These are phyloP conservation scores for Drosophila melanica DNA, from an alignment of 1,140 invertebrate species.

Conservation along the genomic window DNA sequence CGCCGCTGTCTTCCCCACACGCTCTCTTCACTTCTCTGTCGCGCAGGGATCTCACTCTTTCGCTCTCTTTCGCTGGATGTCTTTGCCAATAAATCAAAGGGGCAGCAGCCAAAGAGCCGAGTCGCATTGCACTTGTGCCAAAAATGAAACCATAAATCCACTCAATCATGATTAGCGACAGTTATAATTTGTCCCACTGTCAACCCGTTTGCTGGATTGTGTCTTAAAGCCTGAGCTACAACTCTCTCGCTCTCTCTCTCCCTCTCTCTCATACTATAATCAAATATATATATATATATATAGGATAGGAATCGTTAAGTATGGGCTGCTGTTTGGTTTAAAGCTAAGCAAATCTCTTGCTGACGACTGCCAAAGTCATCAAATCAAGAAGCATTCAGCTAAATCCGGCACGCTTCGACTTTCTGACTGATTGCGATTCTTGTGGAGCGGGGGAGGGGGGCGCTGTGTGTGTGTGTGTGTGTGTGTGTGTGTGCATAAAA, in stretches of 20 bases:
- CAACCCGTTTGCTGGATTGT: slow-evolving; percentile 25
- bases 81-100: slow-evolving; percentile 41
- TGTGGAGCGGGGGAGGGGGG: neutral
- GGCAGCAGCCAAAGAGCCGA: neutral
- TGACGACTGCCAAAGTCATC: slow-evolving; percentile 57
- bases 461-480: too few relatives aligned
- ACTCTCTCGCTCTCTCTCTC: neutral
- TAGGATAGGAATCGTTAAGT: neutral
- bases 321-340: slow-evolving; percentile 7
- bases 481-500: slow-evolving; percentile 45
- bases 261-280: neutral
- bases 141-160: slow-evolving; percentile 32
- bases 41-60: neutral
- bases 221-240: slow-evolving; percentile 7
- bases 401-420: slow-evolving; percentile 46
- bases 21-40: neutral
- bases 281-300: neutral
- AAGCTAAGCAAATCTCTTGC: slow-evolving; percentile 39
- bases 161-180: slow-evolving; percentile 50
- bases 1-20: slow-evolving; percentile 12
- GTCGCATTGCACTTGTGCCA: slow-evolving; percentile 31
- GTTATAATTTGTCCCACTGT: slow-evolving; percentile 39
- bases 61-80: neutral
- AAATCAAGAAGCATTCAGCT: slow-evolving; percentile 47
- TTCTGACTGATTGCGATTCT: slow-evolving; percentile 46